Percentiles rank a stretch among this genome's conserved stretches.
phyloP scores from a whole-genome alignment of 2,888 invertebrate genomes.

The Tachina grossa region DNA sequence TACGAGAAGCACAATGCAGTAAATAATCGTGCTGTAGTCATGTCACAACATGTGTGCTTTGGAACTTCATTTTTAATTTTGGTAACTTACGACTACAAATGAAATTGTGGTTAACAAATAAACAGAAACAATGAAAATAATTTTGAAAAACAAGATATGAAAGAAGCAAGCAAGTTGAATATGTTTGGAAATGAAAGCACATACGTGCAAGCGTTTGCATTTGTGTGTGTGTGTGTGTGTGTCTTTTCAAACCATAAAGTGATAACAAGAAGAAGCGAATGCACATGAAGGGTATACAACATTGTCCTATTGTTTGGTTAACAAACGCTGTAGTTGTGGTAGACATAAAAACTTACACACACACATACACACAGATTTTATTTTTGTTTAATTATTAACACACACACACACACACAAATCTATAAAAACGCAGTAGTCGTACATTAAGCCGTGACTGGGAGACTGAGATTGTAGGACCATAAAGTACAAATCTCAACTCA shows the following conservation, averaged over 20 bases:
- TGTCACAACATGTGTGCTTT: slow-evolving; percentile 56
- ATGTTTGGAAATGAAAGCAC: not conserved
- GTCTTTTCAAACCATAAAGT: slow-evolving; percentile 34
- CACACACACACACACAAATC: not conserved
- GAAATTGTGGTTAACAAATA: slow-evolving; percentile 60
- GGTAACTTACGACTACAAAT: slow-evolving; percentile 43
- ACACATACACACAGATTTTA: not conserved
- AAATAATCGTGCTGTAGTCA: slow-evolving; percentile 44
- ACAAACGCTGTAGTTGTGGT: slow-evolving; percentile 57
- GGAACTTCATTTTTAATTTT: slow-evolving; percentile 8
- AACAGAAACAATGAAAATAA: slow-evolving; percentile 53
- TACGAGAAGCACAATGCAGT: slow-evolving; percentile 32
- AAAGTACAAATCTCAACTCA: slow-evolving; percentile 51
- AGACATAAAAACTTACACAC: slow-evolving; percentile 22
- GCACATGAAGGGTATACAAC: slow-evolving; percentile 67
- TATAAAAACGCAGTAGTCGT: not conserved
- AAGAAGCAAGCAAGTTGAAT: slow-evolving; percentile 13
- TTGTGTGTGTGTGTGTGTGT: not conserved
- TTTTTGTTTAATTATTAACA: slow-evolving; percentile 34
- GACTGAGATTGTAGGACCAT: slow-evolving; percentile 35
- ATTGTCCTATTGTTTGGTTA: slow-evolving; percentile 70
- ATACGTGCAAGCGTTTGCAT: not conserved
- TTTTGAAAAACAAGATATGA: slow-evolving; percentile 53
- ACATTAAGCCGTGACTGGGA: slow-evolving; percentile 26
- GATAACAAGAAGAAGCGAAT: slow-evolving; percentile 39